phyloP scores from a whole-genome alignment of 2,888 invertebrate genomes.

The Agriopis aurantiaria region DNA sequence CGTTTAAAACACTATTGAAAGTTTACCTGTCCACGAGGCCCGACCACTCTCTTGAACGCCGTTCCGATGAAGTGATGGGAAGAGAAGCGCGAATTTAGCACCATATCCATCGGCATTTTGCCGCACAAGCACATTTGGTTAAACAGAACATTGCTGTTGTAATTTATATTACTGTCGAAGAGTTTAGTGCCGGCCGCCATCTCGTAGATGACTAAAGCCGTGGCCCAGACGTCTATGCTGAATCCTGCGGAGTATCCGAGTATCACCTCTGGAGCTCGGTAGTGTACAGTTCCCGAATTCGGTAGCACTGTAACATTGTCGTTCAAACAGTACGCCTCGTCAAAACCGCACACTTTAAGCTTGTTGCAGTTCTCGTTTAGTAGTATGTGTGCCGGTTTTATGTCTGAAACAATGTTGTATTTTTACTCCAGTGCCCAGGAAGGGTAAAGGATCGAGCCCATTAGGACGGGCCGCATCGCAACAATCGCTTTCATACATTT shows the following conservation, averaged over 20 bases:
- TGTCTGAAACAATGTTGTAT: slow-evolving; percentile 60
- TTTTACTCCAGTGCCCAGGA: not conserved
- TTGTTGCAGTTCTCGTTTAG: slow-evolving; percentile 51
- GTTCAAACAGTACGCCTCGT: slow-evolving; percentile 51
- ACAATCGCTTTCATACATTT: too few species aligned
- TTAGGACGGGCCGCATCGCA: too few species aligned
- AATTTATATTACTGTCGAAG: slow-evolving; percentile 49
- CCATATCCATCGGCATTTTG: slow-evolving; percentile 56
- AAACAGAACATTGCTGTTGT: slow-evolving; percentile 62
- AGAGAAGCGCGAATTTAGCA: slow-evolving; percentile 48
- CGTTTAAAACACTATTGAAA: not conserved
- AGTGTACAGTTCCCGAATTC: slow-evolving; percentile 55
- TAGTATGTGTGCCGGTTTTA: slow-evolving; percentile 69
- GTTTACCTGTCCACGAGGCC: slow-evolving; percentile 45
- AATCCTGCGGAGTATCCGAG: slow-evolving; percentile 60
- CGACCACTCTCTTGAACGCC: slow-evolving; percentile 48
- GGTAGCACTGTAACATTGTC: slow-evolving; percentile 35
- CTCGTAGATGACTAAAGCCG: slow-evolving; percentile 66
- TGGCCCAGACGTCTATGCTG: slow-evolving; percentile 70
- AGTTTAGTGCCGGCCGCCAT: slow-evolving; percentile 61
- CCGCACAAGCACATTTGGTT: slow-evolving; percentile 64
- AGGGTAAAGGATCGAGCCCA: too few species aligned
- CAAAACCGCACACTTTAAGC: slow-evolving; percentile 72
- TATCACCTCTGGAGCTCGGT: slow-evolving; percentile 72
- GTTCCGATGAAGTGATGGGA: slow-evolving; percentile 51